Percentiles rank a stretch among this genome's conserved stretches.
phyloP scores from a whole-genome alignment of 2,797 vertebrate genomes.

The Lepus oiostolus region DNA sequence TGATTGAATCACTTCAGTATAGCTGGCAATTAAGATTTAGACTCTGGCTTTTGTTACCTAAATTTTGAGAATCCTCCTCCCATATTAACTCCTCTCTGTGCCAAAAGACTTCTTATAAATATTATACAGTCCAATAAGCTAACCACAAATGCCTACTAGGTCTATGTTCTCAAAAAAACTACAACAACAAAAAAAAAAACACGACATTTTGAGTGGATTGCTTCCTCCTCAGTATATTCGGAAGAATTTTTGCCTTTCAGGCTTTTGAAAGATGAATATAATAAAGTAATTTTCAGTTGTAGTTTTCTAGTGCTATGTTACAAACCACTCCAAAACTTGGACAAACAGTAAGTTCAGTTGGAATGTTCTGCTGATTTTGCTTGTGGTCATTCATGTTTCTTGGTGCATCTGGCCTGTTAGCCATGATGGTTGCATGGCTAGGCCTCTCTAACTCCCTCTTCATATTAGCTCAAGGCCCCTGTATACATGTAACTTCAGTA shows the following conservation, averaged over 20 bases:
- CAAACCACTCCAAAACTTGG: background rate
- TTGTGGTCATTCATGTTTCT: background rate
- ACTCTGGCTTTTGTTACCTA: background rate
- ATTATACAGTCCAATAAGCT: background rate
- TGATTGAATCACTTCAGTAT: slow-evolving; percentile 14
- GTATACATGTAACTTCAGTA: background rate
- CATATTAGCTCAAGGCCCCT: background rate
- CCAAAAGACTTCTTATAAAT: slow-evolving; percentile 13
- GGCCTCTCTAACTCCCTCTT: background rate
- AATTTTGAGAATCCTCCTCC: background rate
- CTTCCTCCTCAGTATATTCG: background rate
- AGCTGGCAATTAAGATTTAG: background rate
- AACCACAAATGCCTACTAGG: background rate
- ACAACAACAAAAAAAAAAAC: background rate
- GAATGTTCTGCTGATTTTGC: background rate
- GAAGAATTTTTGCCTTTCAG: background rate
- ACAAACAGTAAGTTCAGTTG: background rate
- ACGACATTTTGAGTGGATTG: background rate
- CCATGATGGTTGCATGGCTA: background rate
- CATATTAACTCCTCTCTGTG: background rate
- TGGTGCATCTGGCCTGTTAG: background rate
- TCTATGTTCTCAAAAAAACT: background rate
- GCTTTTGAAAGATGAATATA: background rate
- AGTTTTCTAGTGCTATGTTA: background rate
- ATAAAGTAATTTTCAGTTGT: background rate